phyloP scores from a whole-genome alignment of 2,888 invertebrate species.

The Andrena bicolor region DNA sequence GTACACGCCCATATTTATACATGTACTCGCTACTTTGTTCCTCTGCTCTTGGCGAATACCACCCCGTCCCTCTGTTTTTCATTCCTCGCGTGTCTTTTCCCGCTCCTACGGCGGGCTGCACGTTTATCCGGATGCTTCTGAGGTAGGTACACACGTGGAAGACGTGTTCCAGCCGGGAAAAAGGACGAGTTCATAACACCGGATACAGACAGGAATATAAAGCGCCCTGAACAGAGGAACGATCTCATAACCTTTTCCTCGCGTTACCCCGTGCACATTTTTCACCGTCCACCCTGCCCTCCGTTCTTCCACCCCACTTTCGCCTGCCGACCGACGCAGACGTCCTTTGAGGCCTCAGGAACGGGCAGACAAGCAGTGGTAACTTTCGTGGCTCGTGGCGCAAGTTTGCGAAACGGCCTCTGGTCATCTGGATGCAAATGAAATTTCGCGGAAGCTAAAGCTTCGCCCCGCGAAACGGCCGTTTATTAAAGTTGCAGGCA shows the following conservation, averaged over 20 bases:
- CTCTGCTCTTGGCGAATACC: neutral
- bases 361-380: neutral
- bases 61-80: constrained; percentile 3
- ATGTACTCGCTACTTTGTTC: neutral
- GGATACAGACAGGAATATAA: constrained; percentile 66
- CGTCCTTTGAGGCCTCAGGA: constrained; percentile 8
- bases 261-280: constrained; percentile 37
- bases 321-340: neutral
- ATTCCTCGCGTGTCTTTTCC: constrained; percentile 38
- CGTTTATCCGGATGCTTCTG: constrained; percentile 55
- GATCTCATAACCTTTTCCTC: constrained; percentile 57
- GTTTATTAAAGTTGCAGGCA: constrained; percentile 29
- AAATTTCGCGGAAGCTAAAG: constrained; percentile 34
- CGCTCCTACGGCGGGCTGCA: constrained; percentile 9
- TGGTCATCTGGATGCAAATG: constrained; percentile 48
- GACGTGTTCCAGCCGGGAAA: constrained; percentile 28
- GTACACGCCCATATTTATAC: neutral
- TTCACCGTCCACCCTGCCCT: constrained; percentile 21
- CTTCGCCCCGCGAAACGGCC: neutral
- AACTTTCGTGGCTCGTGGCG: neutral
- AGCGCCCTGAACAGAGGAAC: constrained; percentile 48
- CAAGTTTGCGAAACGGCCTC: constrained; percentile 36
- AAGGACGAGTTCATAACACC: constrained; percentile 59
- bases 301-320: neutral
- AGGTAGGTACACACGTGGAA: constrained; percentile 43